These are phyloP conservation scores for Aurelia aurita DNA, from an alignment of 30 jellyfish, hydroid and myxozoan genomes.

Conservation along the genomic window DNA sequence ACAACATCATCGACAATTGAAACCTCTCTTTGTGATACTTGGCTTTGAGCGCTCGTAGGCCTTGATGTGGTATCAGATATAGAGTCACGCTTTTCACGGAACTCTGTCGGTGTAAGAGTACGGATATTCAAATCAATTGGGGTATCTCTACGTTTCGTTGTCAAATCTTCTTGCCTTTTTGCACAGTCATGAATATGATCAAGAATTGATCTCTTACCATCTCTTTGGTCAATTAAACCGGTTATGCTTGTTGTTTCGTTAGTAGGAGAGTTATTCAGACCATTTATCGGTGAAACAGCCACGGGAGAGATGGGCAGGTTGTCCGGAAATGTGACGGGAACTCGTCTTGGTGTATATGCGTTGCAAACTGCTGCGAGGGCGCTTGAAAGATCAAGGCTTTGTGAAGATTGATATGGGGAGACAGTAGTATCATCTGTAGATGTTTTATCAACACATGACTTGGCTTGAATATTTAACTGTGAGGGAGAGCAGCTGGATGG, in stretches of 20 bases:
- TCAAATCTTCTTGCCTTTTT: background rate
- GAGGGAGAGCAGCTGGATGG: slow-evolving; percentile 13
- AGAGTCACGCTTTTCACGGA: background rate
- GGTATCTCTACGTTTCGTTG: slow-evolving; percentile 13
- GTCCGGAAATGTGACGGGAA: slow-evolving; percentile 22
- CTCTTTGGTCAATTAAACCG: background rate
- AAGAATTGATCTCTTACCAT: slow-evolving; percentile 16
- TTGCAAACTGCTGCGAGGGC: slow-evolving; percentile 19
- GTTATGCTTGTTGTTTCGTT: background rate
- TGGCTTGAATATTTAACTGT: background rate
- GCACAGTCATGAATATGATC: slow-evolving; percentile 39
- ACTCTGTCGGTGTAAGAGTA: slow-evolving; percentile 16
- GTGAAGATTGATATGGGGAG: background rate
- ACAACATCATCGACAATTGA: slow-evolving; percentile 60
- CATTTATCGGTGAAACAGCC: slow-evolving; percentile 4
- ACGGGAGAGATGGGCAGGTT: slow-evolving; percentile 46
- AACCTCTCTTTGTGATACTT: slow-evolving; percentile 68
- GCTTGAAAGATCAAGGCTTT: background rate
- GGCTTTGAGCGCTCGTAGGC: slow-evolving; percentile 70
- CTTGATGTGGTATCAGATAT: slow-evolving; percentile 11
- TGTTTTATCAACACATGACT: background rate
- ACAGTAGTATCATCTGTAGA: background rate
- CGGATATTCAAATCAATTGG: background rate
- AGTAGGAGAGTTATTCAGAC: background rate
- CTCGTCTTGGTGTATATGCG: slow-evolving; percentile 50